Evolutionary conservation across 64 coral and sea anemone genomes (phyloP), one percentile per base, ranked within the genome.

Genomic region (Actinia tenebrosa): DNA sequence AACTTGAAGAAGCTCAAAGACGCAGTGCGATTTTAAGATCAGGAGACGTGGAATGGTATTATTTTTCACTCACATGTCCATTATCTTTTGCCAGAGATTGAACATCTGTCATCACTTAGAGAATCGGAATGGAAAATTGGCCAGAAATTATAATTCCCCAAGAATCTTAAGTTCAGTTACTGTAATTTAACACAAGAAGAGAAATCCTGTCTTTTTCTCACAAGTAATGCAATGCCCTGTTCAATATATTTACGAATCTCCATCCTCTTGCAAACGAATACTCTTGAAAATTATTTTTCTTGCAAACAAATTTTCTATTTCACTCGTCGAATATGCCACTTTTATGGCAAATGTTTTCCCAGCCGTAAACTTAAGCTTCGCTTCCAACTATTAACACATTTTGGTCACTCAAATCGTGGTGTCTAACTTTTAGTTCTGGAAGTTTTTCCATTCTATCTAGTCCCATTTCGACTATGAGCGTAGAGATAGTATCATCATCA

Each of bases 401-500:
- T 52, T 81, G 42, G 46, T 81, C 79, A 81, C 79, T 81, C 43
- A 81, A 53, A 46, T 81, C 50, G 14, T 81, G 79, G 14, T 81
- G 79, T 81, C 79, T 45, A 81, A 81, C 79, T 53, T 22, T 81
- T 3, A 81, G 79, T 81, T 81, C 79, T 16, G 79, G 79, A 22
- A 81, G 79, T 53, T 81, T 81, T 50, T 81, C 79, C 16, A 81
- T 81, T 19, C 50, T 9, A 25, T 81, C 44, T 3, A 81, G 17
- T 81, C 79, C 79, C 46, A 81, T 44, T 53, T 81, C 79, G 16
- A 81, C 44, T 18, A 81, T 37, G 50, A 81, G 79, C 6, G 79
- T 16, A 53, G 79, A 45, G 22, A 81, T 45, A 0, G 46, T 53
- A 3, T 81, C 79, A 53, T 81, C 79, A 16, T 81, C 50, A 23